Percentiles rank a stretch among this genome's conserved stretches.
These are phyloP conservation scores for Patiria pectinifera DNA, from an alignment of 53 echinoderm and acorn worm species.

Conservation along the genomic window DNA sequence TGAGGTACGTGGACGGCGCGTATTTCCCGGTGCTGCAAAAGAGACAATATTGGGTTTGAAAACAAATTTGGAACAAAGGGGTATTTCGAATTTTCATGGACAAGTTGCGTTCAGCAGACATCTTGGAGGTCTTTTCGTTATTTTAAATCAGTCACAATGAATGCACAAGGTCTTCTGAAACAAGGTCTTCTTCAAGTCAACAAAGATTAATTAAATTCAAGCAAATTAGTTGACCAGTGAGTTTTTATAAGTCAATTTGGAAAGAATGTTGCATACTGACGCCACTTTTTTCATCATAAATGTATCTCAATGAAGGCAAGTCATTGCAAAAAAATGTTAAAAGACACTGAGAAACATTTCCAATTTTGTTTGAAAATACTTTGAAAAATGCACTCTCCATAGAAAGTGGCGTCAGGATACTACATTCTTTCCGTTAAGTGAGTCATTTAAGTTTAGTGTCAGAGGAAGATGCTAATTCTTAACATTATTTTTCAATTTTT, in stretches of 20 bases:
- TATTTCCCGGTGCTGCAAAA: constrained; percentile 80
- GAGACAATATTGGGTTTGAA: constrained; percentile 89
- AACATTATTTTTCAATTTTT: not conserved
- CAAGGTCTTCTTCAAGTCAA: not conserved
- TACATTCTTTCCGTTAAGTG: no score
- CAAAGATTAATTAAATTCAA: not conserved
- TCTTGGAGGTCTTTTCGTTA: not conserved
- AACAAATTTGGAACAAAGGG: not conserved
- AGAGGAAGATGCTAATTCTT: not conserved
- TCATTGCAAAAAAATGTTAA: no score
- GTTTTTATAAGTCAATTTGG: no score
- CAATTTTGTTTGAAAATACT: no score
- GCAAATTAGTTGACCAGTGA: not conserved
- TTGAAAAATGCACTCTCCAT: no score
- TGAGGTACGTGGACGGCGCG: constrained; percentile 78
- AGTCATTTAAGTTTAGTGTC: not conserved
- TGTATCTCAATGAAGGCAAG: no score
- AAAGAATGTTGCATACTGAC: no score
- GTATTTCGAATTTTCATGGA: not conserved
- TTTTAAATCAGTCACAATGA: not conserved
- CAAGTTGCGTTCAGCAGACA: not conserved
- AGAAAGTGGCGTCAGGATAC: no score
- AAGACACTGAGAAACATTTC: no score
- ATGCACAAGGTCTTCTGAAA: not conserved
- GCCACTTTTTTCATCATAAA: no score